Evolutionary conservation across 37 sponge, comb jelly and placozoan genomes (phyloP).

Genomic region (Aphrocallistes beatrix): DNA sequence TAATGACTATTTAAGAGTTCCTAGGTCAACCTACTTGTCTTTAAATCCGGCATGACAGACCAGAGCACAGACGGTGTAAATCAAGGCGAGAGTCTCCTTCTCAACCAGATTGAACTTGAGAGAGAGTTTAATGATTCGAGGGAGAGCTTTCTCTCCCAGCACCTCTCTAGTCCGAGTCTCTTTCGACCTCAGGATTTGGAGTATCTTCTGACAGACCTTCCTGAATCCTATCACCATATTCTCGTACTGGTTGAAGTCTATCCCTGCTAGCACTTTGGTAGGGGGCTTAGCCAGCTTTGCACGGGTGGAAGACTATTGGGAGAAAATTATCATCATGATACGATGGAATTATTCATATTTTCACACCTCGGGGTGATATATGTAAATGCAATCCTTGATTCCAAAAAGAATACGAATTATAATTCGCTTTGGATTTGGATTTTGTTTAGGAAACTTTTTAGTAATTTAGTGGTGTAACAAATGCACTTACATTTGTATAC

Average conservation of each 20-base stretch:
- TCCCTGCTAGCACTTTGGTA: background rate
- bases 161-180: constrained; percentile 37
- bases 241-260: constrained; percentile 2
- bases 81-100: constrained; percentile 37
- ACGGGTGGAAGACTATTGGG: background rate
- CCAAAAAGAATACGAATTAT: too few species aligned
- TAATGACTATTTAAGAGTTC: background rate
- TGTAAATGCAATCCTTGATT: too few species aligned
- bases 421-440: too few species aligned
- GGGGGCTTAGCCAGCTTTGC: background rate
- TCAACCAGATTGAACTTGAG: constrained; percentile 36
- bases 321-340: too few species aligned
- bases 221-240: background rate
- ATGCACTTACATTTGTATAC: too few species aligned
- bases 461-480: too few species aligned
- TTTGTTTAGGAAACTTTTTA: too few species aligned
- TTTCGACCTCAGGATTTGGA: constrained; percentile 26
- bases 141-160: constrained; percentile 40
- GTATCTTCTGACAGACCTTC: constrained; percentile 30
- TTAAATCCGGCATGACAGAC: background rate
- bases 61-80: constrained; percentile 25
- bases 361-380: too few species aligned
- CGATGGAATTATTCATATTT: too few species aligned
- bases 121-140: constrained; percentile 41
- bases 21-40: background rate